Evolutionary conservation across 2,888 invertebrate species (phyloP), one percentile per base, ranked within the genome.

Genomic region (Eugnorisma glareosa): DNA sequence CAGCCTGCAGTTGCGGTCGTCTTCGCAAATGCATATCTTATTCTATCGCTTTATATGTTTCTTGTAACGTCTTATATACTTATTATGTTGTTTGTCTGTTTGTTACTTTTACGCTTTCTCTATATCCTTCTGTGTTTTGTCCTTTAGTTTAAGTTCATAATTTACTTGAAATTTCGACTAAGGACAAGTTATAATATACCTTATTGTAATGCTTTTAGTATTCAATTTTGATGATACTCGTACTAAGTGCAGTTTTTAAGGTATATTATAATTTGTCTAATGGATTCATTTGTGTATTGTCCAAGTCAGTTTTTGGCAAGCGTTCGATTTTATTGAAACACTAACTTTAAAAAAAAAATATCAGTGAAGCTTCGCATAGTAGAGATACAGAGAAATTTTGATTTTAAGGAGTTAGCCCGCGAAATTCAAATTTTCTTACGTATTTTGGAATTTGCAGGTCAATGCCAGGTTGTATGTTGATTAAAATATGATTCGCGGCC

Each of bases 51-150:
- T 79, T 45, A 37, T n/a, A 51, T 67, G 54, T 74, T 45, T 63
- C 51, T 75, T 74, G 79, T 74, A n/a, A 0, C 40, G 79, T 64
- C 37, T 18, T 67, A 43, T 67, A 51, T 69, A 40, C 43, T 48
- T 40, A 67, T 21, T 63, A 7, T 64, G 18, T 43, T 68, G 64
- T 28, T 0, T 18, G 15, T 15, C 6, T 69, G 15, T 69, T 57
- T 71, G 6, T 59, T 51, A 59, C n/a, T 51, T 45, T 54, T 21
- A 48, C 13, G 80, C 79, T 69, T 69, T 73, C 67, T 73, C 1
- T 54, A 67, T 79, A n/a, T 63, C 45, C 79, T 67, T n/a, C 28
- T 63, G 21, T 79, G 66, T 79, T 51, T n/a, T 37, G 79, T 67
- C 67, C 35, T 78, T 2, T 48, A 18, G 51, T 48, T 35, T 78